Conservation (phyloP, 35 echinoderm and acorn worm genomes). For the Amphiura filiformis region DNA sequence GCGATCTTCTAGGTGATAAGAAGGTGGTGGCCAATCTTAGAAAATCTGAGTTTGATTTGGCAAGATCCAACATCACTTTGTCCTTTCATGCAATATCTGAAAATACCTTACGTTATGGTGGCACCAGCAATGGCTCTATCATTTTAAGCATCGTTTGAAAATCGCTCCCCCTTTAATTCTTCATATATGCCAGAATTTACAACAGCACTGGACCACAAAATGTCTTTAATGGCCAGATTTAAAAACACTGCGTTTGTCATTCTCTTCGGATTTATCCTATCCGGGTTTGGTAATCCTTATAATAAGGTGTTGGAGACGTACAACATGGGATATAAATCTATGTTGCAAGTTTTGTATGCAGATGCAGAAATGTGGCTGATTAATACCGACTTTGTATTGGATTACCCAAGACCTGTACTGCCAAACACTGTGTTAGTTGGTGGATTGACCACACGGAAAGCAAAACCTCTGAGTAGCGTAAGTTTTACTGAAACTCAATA, state of each 20-base stretch:
- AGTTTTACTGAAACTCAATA: no score
- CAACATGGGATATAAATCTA: neutral
- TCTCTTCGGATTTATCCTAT: neutral
- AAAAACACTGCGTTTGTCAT: neutral
- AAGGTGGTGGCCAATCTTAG: neutral
- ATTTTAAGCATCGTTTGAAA: neutral
- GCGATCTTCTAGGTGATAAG: neutral
- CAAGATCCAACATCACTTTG: neutral
- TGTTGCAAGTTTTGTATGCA: neutral
- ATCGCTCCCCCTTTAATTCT: neutral
- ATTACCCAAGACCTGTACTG: conserved; percentile 8
- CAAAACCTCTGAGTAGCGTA: conserved; percentile 15
- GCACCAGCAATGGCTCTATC: neutral
- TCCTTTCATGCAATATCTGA: neutral
- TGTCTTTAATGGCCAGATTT: neutral
- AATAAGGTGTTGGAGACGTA: neutral
- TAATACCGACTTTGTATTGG: conserved; percentile 22
- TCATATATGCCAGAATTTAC: conserved; percentile 9
- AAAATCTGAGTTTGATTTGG: neutral
- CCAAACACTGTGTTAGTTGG: conserved; percentile 9
- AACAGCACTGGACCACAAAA: neutral
- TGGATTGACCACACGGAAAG: neutral
- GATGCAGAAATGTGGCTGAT: neutral
- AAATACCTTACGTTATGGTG: neutral
- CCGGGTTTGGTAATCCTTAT: neutral